Evolutionary conservation across 2,888 invertebrate species (phyloP), one percentile per base, ranked within the genome.

Genomic region (Pycnomerus fuliginosus): DNA sequence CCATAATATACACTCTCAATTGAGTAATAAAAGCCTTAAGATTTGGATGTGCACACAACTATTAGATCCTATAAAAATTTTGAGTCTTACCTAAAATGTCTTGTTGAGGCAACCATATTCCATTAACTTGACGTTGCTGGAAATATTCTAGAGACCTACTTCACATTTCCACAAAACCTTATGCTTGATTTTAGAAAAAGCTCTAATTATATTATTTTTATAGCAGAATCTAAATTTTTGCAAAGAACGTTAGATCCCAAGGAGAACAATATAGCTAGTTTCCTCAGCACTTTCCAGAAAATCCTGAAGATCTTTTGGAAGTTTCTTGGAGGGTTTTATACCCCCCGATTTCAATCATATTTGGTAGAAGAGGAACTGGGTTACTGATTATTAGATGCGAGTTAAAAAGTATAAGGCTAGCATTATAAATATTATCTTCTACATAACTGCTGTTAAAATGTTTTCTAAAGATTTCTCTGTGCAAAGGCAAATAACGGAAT

Each of bases 281-380:
- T 48, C 32, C 44, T 50, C 2, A 59, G 55, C 16, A 43, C 32
- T 29, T 59, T n/a, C 58, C 29, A 62, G 31, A 30, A 50, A 52
- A 16, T 55, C 23, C 44, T 61, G 51, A 2, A 61, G 30, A 31
- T 60, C 52, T 16, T 50, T 24, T 1, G 59, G 58, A 8, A 67
- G 34, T 33, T 50, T 50, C 41, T 62, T 60, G 0, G 64, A 56
- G 2, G 58, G 50, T 35, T 58, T 32, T 2, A 66, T 50, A 27
- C 80, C 69, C 58, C n/a, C n/a, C n/a, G n/a, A n/a, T n/a, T n/a
- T n/a, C n/a, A n/a, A n/a, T n/a, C n/a, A n/a, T n/a, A n/a, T 76
- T 78, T 0, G 80, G 80, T 3, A 77, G 69, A 24, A 74, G 67
- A 0, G 80, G 79, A 8, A 68, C 62, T 1, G 77, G 69, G 2